A percentile compares a stretch with the other conserved stretches of the same genome.
phyloP scores from a whole-genome alignment of 2,797 vertebrate genomes.

The Hyperoplus immaculatus region DNA sequence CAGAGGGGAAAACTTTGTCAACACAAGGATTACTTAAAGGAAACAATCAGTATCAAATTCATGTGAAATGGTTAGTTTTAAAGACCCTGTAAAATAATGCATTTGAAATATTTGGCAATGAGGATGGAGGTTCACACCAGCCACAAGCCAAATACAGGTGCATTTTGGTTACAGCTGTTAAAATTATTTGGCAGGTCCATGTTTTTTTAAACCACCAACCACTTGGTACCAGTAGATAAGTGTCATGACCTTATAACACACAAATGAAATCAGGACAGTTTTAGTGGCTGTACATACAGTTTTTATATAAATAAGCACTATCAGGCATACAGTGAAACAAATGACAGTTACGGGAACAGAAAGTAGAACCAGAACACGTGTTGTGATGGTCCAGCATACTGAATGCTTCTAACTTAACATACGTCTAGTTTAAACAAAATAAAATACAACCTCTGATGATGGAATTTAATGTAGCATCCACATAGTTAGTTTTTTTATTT shows the following conservation, averaged over 20 bases:
- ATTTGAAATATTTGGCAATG: background rate
- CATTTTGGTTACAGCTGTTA: background rate
- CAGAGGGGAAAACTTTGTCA: background rate
- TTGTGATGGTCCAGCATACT: constrained; percentile 31
- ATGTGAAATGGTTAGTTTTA: background rate
- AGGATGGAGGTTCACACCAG: background rate
- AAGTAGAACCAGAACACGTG: constrained; percentile 35
- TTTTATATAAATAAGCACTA: constrained; percentile 65
- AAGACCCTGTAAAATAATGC: background rate
- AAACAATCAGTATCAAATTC: background rate
- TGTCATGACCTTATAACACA: background rate
- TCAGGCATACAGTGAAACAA: constrained; percentile 47
- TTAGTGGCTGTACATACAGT: constrained; percentile 55
- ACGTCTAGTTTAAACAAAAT: constrained; percentile 37
- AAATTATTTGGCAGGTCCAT: background rate
- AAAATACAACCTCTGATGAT: constrained; percentile 33
- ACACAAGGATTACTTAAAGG: too few relatives aligned
- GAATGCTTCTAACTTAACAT: constrained; percentile 2
- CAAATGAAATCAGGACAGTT: constrained; percentile 1
- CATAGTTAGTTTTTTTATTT: background rate
- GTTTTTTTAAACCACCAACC: background rate
- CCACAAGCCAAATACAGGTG: background rate
- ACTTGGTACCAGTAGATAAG: background rate
- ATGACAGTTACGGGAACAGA: constrained; percentile 45
- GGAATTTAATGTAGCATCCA: constrained; percentile 24